Base-by-base conservation (phyloP, 2,888 invertebrate species). In the Tinea semifulvella region DNA sequence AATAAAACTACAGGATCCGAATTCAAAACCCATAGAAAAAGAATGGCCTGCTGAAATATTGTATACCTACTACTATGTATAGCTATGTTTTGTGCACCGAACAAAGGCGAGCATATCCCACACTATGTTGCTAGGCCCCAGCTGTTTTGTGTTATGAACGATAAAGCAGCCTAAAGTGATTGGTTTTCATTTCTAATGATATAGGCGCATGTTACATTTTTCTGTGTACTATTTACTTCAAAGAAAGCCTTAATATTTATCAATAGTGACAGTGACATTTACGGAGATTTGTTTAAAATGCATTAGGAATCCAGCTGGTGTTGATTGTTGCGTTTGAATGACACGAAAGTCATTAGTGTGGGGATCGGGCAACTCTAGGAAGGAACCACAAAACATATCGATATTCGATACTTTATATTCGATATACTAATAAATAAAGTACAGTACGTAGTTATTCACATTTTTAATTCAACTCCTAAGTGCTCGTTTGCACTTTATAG, bases 121-220 rank as follows among this genome's bases (percentile, higher is more conserved):
- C 13, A 31, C n/a, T 31, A 31, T 13, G 11, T 14, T 31, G 31
- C 2, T 31, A 31, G n/a, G n/a, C 8, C 58, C 72, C 77, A 79
- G 77, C 77, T 79, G 77, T 79, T 77, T 66, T 63, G 65, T 76
- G 71, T 76, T 75, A 66, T 70, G 68, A 66, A 65, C 58, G 3
- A 31, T 13, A 13, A 4, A 14, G 14, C 11, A 22, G 14, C 3
- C 55, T 58, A 18, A 36, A 18, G 18, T 26, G 56, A 74, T 74
- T 73, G 76, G 75, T 72, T 64, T 52, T 59, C 56, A 55, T 56
- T 54, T 56, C 50, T 52, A 52, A 14, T 36, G 31, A 31, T 31
- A 2, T 31, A 4, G 14, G 2, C 11, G 26, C 26, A 3, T 2
- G 26, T 26, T 26, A n/a, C 26, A 31, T 3, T n/a, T n/a, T n/a